A percentile compares a stretch with the other conserved stretches of the same genome.
Evolutionary conservation across 1,140 invertebrate species (phyloP).

Genomic region (Parapsyche elsis): DNA sequence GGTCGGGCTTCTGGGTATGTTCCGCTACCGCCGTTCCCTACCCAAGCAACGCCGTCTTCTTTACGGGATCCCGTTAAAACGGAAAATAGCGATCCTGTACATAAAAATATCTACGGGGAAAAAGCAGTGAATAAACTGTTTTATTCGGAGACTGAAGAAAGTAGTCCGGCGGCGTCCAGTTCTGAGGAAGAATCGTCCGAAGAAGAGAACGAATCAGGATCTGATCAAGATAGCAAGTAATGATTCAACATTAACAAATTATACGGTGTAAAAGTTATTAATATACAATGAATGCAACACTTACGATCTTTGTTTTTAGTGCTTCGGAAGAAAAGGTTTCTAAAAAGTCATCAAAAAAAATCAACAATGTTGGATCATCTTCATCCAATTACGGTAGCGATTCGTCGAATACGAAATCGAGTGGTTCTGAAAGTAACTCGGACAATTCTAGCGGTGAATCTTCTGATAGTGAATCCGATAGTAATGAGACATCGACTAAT

Average conservation of each 20-base stretch:
- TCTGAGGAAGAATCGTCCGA: slow-evolving; percentile 50
- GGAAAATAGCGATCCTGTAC: not conserved
- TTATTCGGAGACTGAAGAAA: slow-evolving; percentile 52
- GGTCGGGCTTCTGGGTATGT: slow-evolving; percentile 86
- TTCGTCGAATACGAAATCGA: slow-evolving; percentile 46
- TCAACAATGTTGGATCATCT: slow-evolving; percentile 49
- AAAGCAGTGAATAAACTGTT: slow-evolving; percentile 48
- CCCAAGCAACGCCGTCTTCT: slow-evolving; percentile 77
- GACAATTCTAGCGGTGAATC: slow-evolving; percentile 46
- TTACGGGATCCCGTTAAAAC: slow-evolving; percentile 78
- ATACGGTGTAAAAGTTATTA: not conserved
- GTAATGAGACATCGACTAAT: slow-evolving; percentile 57
- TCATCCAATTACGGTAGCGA: slow-evolving; percentile 60
- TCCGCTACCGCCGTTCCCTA: slow-evolving; percentile 88
- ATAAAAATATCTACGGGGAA: slow-evolving; percentile 19
- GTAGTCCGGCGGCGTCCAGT: slow-evolving; percentile 39
- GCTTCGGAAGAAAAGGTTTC: slow-evolving; percentile 21
- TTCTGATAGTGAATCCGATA: slow-evolving; percentile 62
- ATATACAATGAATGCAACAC: slow-evolving; percentile 1
- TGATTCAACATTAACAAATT: not conserved
- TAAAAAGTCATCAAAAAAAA: slow-evolving; percentile 46
- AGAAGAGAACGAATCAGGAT: slow-evolving; percentile 58
- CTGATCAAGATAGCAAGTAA: slow-evolving; percentile 18
- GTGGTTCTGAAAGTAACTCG: slow-evolving; percentile 55
- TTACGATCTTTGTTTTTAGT: slow-evolving; percentile 15